Evolutionary conservation across 2,113 vertebrate species (phyloP), one percentile per base, ranked within the genome.

Genomic region (Petrocephalus microphthalmus): DNA sequence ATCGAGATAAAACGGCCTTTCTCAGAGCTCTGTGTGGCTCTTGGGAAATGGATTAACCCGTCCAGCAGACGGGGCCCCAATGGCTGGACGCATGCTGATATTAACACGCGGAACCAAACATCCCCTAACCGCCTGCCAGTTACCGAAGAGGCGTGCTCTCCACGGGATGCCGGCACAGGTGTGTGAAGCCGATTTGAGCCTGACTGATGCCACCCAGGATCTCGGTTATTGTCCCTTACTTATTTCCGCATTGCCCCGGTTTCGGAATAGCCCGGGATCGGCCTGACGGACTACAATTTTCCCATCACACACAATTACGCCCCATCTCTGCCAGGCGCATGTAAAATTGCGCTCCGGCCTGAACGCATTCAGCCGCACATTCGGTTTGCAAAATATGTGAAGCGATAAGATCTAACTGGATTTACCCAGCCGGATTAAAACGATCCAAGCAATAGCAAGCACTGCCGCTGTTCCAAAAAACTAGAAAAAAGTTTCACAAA

Each of bases 231-330:
- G 49, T 47, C 51, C n/a, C 56, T 7, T 56, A 49, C 53, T 86
- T 54, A 86, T 86, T 57, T 86, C 19, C 33, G 8, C 20, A 37
- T 45, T 54, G 56, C 67, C 87, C 74, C 42, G 51, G 51, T 82
- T 54, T 29, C 15, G 7, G 47, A 78, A 74, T 78, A 60, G 85
- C 54, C 64, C 87, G 51, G 87, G 17, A 57, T 53, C 74, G 78
- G 82, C 67, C 87, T 83, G 88, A 89, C 88, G 86, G 90, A 82
- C 81, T 85, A 86, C 89, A 90, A 90, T 90, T 90, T 91, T 88
- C 64, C 57, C 83, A 67, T 87, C 88, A 87, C 85, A 87, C 85
- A 90, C 88, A 91, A 92, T 92, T 92, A 91, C 90, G 49, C 33
- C 82, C 74, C 87, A 88, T 90, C 89, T 90, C 49, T 90, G 84